A percentile compares a stretch with the other conserved stretches of the same genome.
Evolutionary conservation across 2,888 invertebrate species (phyloP).

Genomic region (Macroteleia sp.): DNA sequence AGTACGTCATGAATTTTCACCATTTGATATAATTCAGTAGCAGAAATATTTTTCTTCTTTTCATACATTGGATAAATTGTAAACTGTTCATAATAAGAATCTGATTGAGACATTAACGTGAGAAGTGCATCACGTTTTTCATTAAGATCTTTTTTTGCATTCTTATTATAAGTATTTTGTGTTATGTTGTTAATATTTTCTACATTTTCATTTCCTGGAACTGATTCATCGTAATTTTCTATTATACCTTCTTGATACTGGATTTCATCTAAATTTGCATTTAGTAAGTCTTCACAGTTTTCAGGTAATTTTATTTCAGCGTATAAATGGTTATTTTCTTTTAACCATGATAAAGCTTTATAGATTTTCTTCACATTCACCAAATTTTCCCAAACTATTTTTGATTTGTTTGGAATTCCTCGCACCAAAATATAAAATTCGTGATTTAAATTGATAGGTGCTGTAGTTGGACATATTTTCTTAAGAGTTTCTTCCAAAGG

Average conservation of each 20-base stretch:
- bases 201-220: no score
- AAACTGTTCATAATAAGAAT: slow-evolving; percentile 24
- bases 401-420: no score
- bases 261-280: neutral
- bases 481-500: slow-evolving; percentile 74
- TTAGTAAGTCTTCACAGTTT: no score
- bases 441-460: slow-evolving; percentile 57
- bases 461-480: slow-evolving; percentile 1
- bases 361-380: no score
- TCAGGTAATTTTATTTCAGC: no score
- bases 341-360: no score
- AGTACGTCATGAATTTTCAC: slow-evolving; percentile 61
- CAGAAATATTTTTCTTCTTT: slow-evolving; percentile 38
- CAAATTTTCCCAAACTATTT: no score
- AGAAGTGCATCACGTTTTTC: slow-evolving; percentile 28
- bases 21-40: slow-evolving; percentile 42
- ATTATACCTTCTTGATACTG: slow-evolving; percentile 5
- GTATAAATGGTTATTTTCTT: no score
- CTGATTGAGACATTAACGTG: slow-evolving; percentile 18
- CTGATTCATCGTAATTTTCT: no score
- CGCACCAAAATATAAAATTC: slow-evolving; percentile 71
- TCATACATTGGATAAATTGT: neutral
- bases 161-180: no score
- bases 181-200: no score
- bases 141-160: neutral